phyloP scores from a whole-genome alignment of 2,113 vertebrate genomes.

The Clinocottus analis region DNA sequence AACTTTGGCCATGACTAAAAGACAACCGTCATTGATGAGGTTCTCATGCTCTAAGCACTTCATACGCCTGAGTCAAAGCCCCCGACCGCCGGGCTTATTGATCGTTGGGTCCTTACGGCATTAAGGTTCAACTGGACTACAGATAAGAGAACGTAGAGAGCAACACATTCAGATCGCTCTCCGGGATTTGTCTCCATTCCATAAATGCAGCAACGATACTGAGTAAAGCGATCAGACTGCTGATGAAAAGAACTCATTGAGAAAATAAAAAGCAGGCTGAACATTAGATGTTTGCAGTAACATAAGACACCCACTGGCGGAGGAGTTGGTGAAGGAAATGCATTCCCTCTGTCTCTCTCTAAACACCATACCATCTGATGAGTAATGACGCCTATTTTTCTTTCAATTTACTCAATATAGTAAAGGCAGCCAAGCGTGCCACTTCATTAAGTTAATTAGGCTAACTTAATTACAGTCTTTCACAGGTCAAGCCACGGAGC shows the following conservation, averaged over 20 bases:
- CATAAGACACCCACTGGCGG: conserved; percentile 15
- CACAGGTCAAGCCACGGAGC: conserved; percentile 87
- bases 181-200: conserved; percentile 42
- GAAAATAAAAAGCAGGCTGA: conserved; percentile 48
- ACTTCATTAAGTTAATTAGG: conserved; percentile 93
- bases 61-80: conserved; percentile 36
- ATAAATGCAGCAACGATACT: conserved; percentile 30
- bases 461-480: conserved; percentile 91
- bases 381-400: conserved; percentile 88
- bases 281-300: conserved; percentile 31
- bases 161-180: conserved; percentile 33
- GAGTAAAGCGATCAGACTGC: conserved; percentile 36
- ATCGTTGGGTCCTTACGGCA: conserved; percentile 19
- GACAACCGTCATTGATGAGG: conserved; percentile 59
- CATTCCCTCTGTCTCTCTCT: conserved; percentile 30
- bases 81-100: conserved; percentile 29
- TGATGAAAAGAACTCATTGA: conserved; percentile 44
- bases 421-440: conserved; percentile 86
- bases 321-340: conserved; percentile 6
- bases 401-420: conserved; percentile 87
- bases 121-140: conserved; percentile 33
- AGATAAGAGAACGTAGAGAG: conserved; percentile 11
- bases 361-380: conserved; percentile 81
- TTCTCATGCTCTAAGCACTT: conserved; percentile 56
- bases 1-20: conserved; percentile 47